These are phyloP conservation scores for Drosophila watanabei DNA, from an alignment of 1,140 invertebrate species.

Conservation along the genomic window DNA sequence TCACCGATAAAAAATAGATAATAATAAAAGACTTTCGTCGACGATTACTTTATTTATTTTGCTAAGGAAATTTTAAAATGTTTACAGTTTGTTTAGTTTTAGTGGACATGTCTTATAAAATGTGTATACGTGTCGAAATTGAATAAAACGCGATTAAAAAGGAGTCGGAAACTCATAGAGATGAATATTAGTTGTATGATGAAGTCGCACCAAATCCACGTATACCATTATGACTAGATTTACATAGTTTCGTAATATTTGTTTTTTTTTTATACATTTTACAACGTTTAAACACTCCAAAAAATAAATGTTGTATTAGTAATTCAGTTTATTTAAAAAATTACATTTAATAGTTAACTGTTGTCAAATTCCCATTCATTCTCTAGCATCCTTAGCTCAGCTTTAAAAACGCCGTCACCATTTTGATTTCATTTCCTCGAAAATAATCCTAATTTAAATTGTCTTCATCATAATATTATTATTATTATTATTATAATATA, in stretches of 20 bases:
- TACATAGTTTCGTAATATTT: slow-evolving; percentile 30
- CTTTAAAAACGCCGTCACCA: slow-evolving; percentile 40
- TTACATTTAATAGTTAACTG: slow-evolving; percentile 84
- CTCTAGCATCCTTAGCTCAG: slow-evolving; percentile 15
- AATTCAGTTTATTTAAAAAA: slow-evolving; percentile 70
- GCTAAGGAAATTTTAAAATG: slow-evolving; percentile 72
- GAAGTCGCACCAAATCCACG: slow-evolving; percentile 45
- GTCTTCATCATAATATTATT: slow-evolving; percentile 38
- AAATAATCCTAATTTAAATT: slow-evolving; percentile 72
- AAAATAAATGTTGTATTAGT: slow-evolving; percentile 82
- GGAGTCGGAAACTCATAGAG: slow-evolving; percentile 40
- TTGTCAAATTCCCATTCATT: slow-evolving; percentile 65
- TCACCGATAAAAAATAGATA: background rate
- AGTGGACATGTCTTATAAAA: slow-evolving; percentile 70
- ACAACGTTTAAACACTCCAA: slow-evolving; percentile 84
- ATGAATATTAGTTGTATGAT: slow-evolving; percentile 33
- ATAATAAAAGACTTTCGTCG: background rate
- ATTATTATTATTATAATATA: slow-evolving; percentile 12
- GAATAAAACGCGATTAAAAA: slow-evolving; percentile 41
- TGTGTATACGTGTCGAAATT: slow-evolving; percentile 61
- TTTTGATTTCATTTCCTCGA: slow-evolving; percentile 76
- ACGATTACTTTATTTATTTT: slow-evolving; percentile 53
- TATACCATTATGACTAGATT: slow-evolving; percentile 57
- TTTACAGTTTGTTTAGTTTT: slow-evolving; percentile 60
- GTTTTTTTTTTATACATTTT: slow-evolving; percentile 62